Percentiles rank a stretch among this genome's conserved stretches.
These are phyloP conservation scores for Dicyrtoma fusca DNA, from an alignment of 2,888 invertebrate genomes.

Conservation along the genomic window DNA sequence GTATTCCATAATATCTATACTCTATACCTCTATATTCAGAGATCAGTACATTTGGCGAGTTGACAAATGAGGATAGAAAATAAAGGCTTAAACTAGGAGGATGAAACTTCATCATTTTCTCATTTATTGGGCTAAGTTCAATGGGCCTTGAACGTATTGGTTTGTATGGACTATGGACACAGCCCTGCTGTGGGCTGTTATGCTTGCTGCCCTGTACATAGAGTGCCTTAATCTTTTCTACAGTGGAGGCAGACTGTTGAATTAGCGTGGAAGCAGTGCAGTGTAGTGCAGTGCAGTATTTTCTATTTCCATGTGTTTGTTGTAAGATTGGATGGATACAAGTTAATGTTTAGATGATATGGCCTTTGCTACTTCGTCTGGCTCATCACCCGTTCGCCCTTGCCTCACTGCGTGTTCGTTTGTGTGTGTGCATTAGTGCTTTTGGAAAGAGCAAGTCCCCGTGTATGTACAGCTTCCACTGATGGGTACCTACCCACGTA, in stretches of 20 bases:
- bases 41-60: background rate
- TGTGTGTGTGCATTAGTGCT: background rate
- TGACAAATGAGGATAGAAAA: constrained; percentile 23
- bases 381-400: too few relatives aligned
- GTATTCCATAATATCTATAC: too few relatives aligned
- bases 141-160: constrained; percentile 36
- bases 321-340: too few relatives aligned
- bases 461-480: background rate
- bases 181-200: background rate
- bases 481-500: constrained; percentile 1
- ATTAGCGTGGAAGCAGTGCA: too few relatives aligned
- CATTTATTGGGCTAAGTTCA: constrained; percentile 28
- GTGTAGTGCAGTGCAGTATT: too few relatives aligned
- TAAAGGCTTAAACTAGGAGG: constrained; percentile 1
- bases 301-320: too few relatives aligned
- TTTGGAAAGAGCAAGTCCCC: background rate
- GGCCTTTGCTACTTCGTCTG: too few relatives aligned
- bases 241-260: background rate
- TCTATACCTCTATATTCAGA: too few relatives aligned
- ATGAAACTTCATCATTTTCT: constrained; percentile 31
- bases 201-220: too few relatives aligned
- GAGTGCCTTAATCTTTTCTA: too few relatives aligned
- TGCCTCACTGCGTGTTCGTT: background rate
- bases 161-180: background rate
- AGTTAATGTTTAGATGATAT: too few relatives aligned